Percentiles rank a stretch among this genome's conserved stretches.
Conservation (phyloP, 1,140 invertebrate genomes). For the Tribolium castaneum region DNA sequence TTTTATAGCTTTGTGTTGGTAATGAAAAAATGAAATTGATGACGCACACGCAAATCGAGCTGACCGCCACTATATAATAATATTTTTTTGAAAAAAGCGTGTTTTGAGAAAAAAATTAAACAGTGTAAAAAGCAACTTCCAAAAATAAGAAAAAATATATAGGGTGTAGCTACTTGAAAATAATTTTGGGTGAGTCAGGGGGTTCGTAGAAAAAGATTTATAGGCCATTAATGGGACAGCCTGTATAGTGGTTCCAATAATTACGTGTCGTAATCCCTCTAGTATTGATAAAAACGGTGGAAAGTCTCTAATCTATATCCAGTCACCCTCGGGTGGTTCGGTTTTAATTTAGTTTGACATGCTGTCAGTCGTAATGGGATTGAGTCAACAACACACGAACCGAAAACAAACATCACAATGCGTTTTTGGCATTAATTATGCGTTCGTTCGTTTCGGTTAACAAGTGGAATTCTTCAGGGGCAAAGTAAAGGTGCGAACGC, state of each 20-base stretch:
- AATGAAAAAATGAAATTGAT: too few relatives aligned
- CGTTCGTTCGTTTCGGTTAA: conserved; percentile 25
- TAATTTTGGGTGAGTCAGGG: too few relatives aligned
- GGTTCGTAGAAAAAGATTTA: too few relatives aligned
- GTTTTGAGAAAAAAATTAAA: too few relatives aligned
- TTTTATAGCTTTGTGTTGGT: too few relatives aligned
- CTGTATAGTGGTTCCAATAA: not conserved
- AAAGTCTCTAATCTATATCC: not conserved
- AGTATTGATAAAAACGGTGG: not conserved
- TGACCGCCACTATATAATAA: too few relatives aligned
- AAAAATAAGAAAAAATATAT: too few relatives aligned
- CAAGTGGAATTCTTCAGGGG: conserved; percentile 33
- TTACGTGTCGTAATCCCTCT: not conserved
- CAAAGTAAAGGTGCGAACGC: conserved; percentile 14
- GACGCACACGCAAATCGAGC: too few relatives aligned
- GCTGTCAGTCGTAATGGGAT: conserved; percentile 6
- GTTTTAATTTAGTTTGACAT: conserved; percentile 31
- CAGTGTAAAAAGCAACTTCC: too few relatives aligned
- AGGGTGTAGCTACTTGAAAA: too few relatives aligned
- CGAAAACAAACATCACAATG: conserved; percentile 18
- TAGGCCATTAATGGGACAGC: too few relatives aligned
- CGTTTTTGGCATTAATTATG: conserved; percentile 25
- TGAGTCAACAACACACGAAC: conserved; percentile 2
- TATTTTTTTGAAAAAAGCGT: too few relatives aligned
- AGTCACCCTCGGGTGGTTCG: not conserved